Base-by-base conservation (phyloP, 2,888 invertebrate genomes). In the Troides oblongomaculatus region DNA sequence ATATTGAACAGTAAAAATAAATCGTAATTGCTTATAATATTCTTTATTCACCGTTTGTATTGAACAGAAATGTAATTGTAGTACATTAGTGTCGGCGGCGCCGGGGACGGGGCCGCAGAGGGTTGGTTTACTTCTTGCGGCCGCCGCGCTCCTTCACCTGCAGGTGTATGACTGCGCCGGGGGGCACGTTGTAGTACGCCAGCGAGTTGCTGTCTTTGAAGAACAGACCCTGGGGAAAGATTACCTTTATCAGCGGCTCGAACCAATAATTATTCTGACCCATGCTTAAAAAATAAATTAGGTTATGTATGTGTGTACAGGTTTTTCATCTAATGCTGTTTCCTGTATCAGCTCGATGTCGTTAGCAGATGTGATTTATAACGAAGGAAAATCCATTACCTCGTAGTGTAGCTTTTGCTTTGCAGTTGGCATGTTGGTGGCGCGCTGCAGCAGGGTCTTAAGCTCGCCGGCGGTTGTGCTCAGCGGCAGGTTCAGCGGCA, bases 81-180 rank as follows among this genome's bases (percentile, higher is more conserved):
- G 5, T 50, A 14, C 2, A 50, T 50, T 17, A 14, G 17, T 14
- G 50, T 50, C 2, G 18, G 5, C 17, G 18, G 4, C 10, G 14
- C 18, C 1, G 10, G 14, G 46, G 46, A 10, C 46, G 12, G 46
- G 12, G 0, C 5, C 2, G 46, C 10, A 1, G 46, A 2, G 46
- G 46, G 46, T 5, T 30, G 4, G 12, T 10, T 75, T 96, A 99
- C 85, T 99, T 99, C 92, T 99, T 99, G 70, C 99, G 94, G 23
- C 99, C 99, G 83, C 99, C 99, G 89, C 99, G 95, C 89, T 99
- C 99, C 89, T 99, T 99, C 68, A 99, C 94, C 84, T 98, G 97
- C 72, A 99, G 93, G 76, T 97, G 96, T 57, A 99, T 94, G 14
- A 96, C 93, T 0, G 97, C 96, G 66, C 97, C 97, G 50, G 96